A percentile compares a stretch with the other conserved stretches of the same genome.
Conservation (phyloP, 2,113 vertebrate species). For the Alexandromys fortis region DNA sequence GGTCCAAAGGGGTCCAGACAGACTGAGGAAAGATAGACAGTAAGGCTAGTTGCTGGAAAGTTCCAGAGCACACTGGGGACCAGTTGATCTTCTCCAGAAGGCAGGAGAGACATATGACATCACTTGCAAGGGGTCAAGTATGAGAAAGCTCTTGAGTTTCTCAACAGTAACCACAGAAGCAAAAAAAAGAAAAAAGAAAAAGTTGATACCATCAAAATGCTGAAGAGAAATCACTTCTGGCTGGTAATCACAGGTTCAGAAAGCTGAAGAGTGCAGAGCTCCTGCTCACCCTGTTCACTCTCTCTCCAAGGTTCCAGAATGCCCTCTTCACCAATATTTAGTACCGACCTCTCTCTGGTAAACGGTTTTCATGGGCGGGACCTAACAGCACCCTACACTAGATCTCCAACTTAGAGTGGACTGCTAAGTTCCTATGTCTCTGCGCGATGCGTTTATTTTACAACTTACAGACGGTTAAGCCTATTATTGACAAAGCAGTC, state of each 20-base stretch:
- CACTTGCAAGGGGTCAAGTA: neutral
- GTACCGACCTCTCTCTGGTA: neutral
- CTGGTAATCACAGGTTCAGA: fast-evolving
- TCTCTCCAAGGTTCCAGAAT: neutral
- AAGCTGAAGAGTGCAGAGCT: fast-evolving
- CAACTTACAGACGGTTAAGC: neutral
- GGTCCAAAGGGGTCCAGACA: neutral
- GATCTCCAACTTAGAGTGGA: fast-evolving
- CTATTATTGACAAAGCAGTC: neutral
- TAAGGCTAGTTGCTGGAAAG: neutral
- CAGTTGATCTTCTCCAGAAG: neutral
- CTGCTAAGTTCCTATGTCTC: fast-evolving
- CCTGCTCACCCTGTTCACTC: too few relatives aligned
- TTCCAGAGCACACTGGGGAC: neutral
- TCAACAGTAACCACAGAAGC: neutral
- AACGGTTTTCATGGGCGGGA: neutral
- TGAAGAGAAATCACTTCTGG: neutral
- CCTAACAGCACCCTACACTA: neutral
- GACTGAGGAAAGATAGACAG: neutral
- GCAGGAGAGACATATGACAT: too few relatives aligned
- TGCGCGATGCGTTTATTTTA: fast-evolving
- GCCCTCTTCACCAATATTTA: neutral
- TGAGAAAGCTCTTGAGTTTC: neutral
- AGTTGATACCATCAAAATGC: too few relatives aligned
- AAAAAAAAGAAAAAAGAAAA: neutral